These are phyloP conservation scores for Heliconius hermathena DNA, from an alignment of 1,140 invertebrate species.

Conservation along the genomic window DNA sequence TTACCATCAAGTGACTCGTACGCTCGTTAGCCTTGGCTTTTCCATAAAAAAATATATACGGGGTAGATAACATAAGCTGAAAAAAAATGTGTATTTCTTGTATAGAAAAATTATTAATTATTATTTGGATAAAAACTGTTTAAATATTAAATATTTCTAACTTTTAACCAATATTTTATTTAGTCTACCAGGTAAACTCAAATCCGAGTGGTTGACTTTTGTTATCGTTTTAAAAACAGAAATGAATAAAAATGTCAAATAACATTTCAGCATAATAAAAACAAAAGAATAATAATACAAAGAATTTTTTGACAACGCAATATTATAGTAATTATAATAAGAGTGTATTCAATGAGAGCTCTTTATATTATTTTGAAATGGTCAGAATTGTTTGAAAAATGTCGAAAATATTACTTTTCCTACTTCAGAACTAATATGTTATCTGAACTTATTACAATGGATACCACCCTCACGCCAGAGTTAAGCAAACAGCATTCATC, in stretches of 20 bases:
- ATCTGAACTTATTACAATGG: slow-evolving; percentile 1
- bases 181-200: background rate
- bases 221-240: slow-evolving; percentile 2
- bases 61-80: no score
- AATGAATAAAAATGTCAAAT: slow-evolving; percentile 11
- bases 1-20: no score
- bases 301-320: slow-evolving; percentile 10
- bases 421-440: background rate
- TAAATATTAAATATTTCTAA: background rate
- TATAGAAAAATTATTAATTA: no score
- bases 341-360: slow-evolving; percentile 1
- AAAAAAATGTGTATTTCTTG: no score
- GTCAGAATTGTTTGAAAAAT: background rate
- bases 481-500: background rate
- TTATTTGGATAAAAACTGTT: no score
- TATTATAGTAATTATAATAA: slow-evolving; percentile 4
- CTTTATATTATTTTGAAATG: slow-evolving; percentile 11
- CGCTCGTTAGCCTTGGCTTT: no score
- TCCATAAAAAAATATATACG: no score
- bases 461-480: background rate
- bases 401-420: slow-evolving; percentile 1
- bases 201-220: slow-evolving; percentile 6
- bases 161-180: background rate
- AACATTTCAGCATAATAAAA: slow-evolving; percentile 2
- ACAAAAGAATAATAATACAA: slow-evolving; percentile 14